These are phyloP conservation scores for Furcifer pardalis DNA, from an alignment of 2,797 vertebrate species.

Conservation along the genomic window DNA sequence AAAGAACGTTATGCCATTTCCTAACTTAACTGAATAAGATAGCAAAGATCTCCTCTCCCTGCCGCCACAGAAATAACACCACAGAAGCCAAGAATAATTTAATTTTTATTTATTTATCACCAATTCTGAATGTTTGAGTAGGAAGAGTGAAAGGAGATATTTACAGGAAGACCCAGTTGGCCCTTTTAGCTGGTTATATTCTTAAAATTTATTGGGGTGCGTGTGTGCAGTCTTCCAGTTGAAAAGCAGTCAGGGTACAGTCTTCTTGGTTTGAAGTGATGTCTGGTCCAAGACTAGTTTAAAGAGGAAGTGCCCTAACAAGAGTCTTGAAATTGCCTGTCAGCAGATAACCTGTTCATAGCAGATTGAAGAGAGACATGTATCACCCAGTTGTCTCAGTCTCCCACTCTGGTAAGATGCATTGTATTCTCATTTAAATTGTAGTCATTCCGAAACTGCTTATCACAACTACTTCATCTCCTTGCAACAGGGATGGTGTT, in stretches of 20 bases:
- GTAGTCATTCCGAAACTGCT: background rate
- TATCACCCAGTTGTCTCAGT: background rate
- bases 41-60: fast-evolving
- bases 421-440: background rate
- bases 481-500: background rate
- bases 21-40: background rate
- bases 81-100: background rate
- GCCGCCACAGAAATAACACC: background rate
- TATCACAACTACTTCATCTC: background rate
- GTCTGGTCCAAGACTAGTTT: background rate
- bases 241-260: background rate
- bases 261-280: background rate
- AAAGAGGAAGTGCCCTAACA: background rate
- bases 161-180: background rate
- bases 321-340: background rate
- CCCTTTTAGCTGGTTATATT: background rate
- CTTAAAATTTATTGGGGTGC: background rate
- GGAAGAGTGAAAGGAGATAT: conserved; percentile 8
- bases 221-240: background rate
- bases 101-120: background rate
- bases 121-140: background rate
- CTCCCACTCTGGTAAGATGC: background rate
- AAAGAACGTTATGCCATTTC: background rate
- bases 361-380: background rate
- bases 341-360: background rate